Evolutionary conservation across 2,888 invertebrate species (phyloP), one percentile per base, ranked within the genome.

Genomic region (Cinara cedri): DNA sequence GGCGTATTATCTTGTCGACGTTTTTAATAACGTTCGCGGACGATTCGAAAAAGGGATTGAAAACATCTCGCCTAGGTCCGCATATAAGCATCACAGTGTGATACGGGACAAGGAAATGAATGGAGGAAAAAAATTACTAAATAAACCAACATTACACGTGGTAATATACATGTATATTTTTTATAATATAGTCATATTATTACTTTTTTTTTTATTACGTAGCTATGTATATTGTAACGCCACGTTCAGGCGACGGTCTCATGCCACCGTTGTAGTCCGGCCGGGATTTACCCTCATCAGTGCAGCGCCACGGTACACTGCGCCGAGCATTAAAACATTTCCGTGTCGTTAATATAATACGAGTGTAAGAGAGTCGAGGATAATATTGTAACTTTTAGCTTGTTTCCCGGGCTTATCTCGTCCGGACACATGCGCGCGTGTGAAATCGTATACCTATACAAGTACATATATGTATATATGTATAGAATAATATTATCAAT

Each of bases 211-310:
- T 34, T 34, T 34, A 4, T 34, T 34, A 4, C 6, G 34, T 34
- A 3, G 34, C 34, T 34, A n/a, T 6, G 34, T 34, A n/a, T n/a
- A n/a, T 34, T 34, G 34, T 34, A 6, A 34, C 34, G 34, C 34
- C n/a, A 62, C 62, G 51, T 63, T 76, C 68, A 68, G 55, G 76
- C 66, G 57, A n/a, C n/a, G n/a, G n/a, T n/a, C n/a, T n/a, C n/a
- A n/a, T n/a, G n/a, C n/a, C n/a, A n/a, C 76, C 26, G 19, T 21
- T 60, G 19, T n/a, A 57, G 68, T 55, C 65, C 21, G 34, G 34
- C 6, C 76, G 16, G 78, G 78, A 66, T 78, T 78, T 78, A 78
- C 78, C 78, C 78, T 78, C 78, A 70, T 78, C 78, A 78, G 68
- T 26, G 19, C 78, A 68, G 68, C 44, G 19, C 21, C 49, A 24